Conservation (phyloP, 1,140 invertebrate species). For the Drosophila melanica region DNA sequence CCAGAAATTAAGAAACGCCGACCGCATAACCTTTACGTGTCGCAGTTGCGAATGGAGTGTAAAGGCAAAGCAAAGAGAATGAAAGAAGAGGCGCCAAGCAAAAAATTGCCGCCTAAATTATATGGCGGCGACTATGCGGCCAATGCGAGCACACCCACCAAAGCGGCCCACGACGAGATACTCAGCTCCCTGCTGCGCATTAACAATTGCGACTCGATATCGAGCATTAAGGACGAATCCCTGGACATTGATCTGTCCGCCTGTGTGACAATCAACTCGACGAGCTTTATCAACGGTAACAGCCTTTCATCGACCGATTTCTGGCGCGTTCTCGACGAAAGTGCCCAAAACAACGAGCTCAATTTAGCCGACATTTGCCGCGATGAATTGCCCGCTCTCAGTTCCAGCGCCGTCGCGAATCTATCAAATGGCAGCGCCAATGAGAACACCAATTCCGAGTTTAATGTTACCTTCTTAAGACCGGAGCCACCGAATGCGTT, state of each 20-base stretch:
- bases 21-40: conserved; percentile 80
- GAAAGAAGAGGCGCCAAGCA: conserved; percentile 82
- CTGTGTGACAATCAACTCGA: conserved; percentile 76
- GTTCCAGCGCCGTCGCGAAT: conserved; percentile 39
- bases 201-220: conserved; percentile 81
- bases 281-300: conserved; percentile 72
- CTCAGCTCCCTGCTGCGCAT: conserved; percentile 74
- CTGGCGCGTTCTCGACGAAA: conserved; percentile 80
- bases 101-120: conserved; percentile 83
- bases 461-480: conserved; percentile 66
- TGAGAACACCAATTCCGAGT: conserved; percentile 65
- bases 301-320: conserved; percentile 80
- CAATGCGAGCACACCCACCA: conserved; percentile 65
- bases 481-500: conserved; percentile 73
- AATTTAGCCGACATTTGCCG: conserved; percentile 59
- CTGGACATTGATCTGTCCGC: conserved; percentile 82
- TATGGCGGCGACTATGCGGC: conserved; percentile 52
- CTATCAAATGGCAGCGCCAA: conserved; percentile 39
- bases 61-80: conserved; percentile 75
- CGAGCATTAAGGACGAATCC: conserved; percentile 82
- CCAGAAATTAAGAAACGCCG: conserved; percentile 63
- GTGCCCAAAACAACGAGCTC: conserved; percentile 74
- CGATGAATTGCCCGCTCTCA: conserved; percentile 45
- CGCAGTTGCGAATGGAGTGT: conserved; percentile 74
- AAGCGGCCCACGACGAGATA: conserved; percentile 79